Base-by-base conservation (phyloP, 2,797 vertebrate species). In the Acanthiza pusilla region DNA sequence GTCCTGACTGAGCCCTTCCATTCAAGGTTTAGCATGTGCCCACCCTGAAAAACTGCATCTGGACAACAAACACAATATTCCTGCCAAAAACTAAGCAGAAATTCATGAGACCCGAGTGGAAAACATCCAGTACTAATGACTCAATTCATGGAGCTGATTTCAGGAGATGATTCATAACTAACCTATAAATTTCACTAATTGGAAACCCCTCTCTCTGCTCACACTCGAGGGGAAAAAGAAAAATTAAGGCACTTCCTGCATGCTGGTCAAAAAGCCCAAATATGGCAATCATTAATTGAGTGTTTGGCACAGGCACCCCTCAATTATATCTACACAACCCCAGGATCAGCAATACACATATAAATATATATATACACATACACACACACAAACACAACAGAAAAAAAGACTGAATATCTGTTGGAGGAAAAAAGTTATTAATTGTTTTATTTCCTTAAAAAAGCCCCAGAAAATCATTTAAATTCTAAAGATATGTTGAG, bases 71-170 rank as follows among this genome's bases (percentile, higher is more conserved):
- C 38, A 75, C 45, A 76, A 26, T 48, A 82, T 43, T 70, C 75
- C 91, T 96, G 96, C 91, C 97, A 97, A 97, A 94, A 23, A 84
- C 21, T 54, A 93, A 94, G 73, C 57, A 91, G 74, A 91, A 97
- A 93, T 86, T 89, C 77, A 34, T 85, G 88, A 92, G 87, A 84
- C 85, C 83, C 88, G 94, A 91, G 67, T 97, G 94, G 91, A 97
- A 95, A 95, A 81, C 34, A 80, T 89, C 93, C 90, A 97, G 29
- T 74, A 96, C 85, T 94, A 97, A 96, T 62, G 77, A 97, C 63
- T 94, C 88, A 95, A 97, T 89, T 96, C 89, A 96, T 91, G 85
- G 66, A 95, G 92, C 89, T 96, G 92, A 95, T 96, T 85, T 93
- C 87, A 88, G 93, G 85, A 95, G 76, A 95, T 96, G 95, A 97